Evolutionary conservation across 30 jellyfish, hydroid and myxozoan genomes (phyloP).

Genomic region (Pseudorhiza aurosa): DNA sequence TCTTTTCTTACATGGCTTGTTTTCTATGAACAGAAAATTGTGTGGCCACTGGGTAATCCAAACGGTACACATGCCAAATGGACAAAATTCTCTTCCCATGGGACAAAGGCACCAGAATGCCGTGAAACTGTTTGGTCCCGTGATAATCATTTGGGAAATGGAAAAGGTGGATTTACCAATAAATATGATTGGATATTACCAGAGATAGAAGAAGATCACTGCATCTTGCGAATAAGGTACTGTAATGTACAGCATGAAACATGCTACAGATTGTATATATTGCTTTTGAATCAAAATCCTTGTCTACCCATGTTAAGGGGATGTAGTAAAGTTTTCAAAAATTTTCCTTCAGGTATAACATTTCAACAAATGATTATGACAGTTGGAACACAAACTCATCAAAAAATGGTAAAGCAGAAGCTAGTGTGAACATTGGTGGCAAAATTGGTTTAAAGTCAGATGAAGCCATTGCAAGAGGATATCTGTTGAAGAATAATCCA

Average conservation of each 20-base stretch:
- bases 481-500: constrained; percentile 85
- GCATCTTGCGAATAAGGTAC: constrained; percentile 86
- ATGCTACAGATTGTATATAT: too few relatives aligned
- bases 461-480: constrained; percentile 82
- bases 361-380: constrained; percentile 71
- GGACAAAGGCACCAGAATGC: constrained; percentile 86
- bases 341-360: constrained; percentile 76
- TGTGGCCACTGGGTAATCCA: constrained; percentile 55
- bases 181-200: constrained; percentile 90
- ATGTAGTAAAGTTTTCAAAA: too few relatives aligned
- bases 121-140: constrained; percentile 87
- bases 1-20: neutral
- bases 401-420: constrained; percentile 40
- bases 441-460: constrained; percentile 75
- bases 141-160: constrained; percentile 94
- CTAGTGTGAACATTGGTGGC: constrained; percentile 69
- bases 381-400: constrained; percentile 59
- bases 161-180: constrained; percentile 87
- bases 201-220: constrained; percentile 61
- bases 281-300: too few relatives aligned
- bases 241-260: too few relatives aligned
- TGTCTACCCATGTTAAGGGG: too few relatives aligned
- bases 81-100: constrained; percentile 72
- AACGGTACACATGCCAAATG: constrained; percentile 76
- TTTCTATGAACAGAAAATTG: constrained; percentile 57